A percentile compares a stretch with the other conserved stretches of the same genome.
Conservation (phyloP, 2,113 vertebrate species). For the Columba janthina region DNA sequence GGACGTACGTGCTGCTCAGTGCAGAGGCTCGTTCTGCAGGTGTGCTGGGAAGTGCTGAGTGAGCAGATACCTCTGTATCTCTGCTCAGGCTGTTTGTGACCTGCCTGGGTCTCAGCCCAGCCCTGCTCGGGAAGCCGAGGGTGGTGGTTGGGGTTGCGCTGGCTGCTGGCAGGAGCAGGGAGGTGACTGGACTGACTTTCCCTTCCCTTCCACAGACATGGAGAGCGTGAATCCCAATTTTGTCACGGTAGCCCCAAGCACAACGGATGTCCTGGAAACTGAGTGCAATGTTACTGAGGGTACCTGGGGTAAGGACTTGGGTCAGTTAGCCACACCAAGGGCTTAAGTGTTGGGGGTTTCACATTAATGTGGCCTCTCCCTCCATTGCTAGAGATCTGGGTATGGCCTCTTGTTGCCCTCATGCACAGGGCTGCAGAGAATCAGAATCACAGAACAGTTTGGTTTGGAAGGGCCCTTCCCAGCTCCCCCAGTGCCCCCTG, state of each 20-base stretch:
- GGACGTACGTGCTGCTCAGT: rapidly evolving
- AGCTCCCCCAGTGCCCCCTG: too few species aligned
- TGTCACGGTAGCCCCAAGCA: slow-evolving; percentile 49
- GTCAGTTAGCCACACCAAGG: not conserved
- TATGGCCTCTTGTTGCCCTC: not conserved
- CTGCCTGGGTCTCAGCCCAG: not conserved
- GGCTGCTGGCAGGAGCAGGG: not conserved
- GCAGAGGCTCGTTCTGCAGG: not conserved
- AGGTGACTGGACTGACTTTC: not conserved
- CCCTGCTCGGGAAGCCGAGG: not conserved
- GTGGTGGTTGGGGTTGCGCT: not conserved
- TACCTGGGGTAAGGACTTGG: slow-evolving; percentile 55
- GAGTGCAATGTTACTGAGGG: slow-evolving; percentile 50
- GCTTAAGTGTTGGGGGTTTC: not conserved
- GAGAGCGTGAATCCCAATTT: slow-evolving; percentile 57
- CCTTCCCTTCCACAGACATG: slow-evolving; percentile 68
- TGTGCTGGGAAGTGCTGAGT: not conserved
- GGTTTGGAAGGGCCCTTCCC: too few species aligned
- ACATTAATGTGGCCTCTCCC: not conserved
- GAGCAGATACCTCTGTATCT: not conserved
- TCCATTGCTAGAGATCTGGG: not conserved
- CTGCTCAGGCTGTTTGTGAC: not conserved
- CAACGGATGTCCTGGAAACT: not conserved
- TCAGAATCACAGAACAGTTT: too few species aligned
- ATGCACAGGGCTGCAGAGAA: too few species aligned